phyloP scores from a whole-genome alignment of 1,140 invertebrate species.

The Monochamus saltuarius region DNA sequence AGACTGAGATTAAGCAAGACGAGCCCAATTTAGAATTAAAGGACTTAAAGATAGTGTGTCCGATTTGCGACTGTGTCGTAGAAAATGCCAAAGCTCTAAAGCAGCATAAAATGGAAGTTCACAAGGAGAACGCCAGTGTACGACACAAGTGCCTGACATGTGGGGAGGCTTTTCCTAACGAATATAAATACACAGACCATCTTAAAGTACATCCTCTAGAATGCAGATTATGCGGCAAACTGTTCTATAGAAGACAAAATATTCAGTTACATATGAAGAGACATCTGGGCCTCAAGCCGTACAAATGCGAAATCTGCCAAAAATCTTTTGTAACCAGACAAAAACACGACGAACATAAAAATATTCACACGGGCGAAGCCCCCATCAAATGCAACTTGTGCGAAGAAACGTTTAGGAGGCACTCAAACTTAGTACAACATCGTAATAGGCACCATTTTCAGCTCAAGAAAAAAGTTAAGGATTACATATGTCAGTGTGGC shows the following conservation, averaged over 20 bases:
- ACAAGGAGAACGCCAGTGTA: conserved; percentile 35
- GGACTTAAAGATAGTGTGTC: conserved; percentile 31
- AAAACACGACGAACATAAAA: conserved; percentile 76
- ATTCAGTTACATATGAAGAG: conserved; percentile 54
- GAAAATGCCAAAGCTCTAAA: conserved; percentile 53
- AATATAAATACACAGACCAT: conserved; percentile 66
- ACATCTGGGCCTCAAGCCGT: conserved; percentile 75
- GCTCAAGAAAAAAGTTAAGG: conserved; percentile 67
- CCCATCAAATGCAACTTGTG: conserved; percentile 81
- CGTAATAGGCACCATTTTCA: conserved; percentile 69
- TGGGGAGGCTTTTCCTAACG: conserved; percentile 61
- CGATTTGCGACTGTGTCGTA: conserved; percentile 38
- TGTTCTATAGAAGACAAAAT: conserved; percentile 71
- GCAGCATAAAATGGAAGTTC: conserved; percentile 57
- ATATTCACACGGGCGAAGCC: conserved; percentile 77
- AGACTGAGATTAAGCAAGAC: conserved; percentile 4
- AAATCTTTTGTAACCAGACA: conserved; percentile 79
- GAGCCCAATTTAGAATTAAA: conserved; percentile 1
- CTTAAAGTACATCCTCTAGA: conserved; percentile 76
- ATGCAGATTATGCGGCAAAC: conserved; percentile 76
- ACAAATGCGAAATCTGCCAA: conserved; percentile 71
- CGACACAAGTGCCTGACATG: conserved; percentile 59
- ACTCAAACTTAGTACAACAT: conserved; percentile 84
- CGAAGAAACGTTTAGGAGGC: conserved; percentile 77
- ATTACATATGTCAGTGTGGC: conserved; percentile 81